phyloP scores from a whole-genome alignment of 2,113 vertebrate species.

The Hoplias malabaricus region DNA sequence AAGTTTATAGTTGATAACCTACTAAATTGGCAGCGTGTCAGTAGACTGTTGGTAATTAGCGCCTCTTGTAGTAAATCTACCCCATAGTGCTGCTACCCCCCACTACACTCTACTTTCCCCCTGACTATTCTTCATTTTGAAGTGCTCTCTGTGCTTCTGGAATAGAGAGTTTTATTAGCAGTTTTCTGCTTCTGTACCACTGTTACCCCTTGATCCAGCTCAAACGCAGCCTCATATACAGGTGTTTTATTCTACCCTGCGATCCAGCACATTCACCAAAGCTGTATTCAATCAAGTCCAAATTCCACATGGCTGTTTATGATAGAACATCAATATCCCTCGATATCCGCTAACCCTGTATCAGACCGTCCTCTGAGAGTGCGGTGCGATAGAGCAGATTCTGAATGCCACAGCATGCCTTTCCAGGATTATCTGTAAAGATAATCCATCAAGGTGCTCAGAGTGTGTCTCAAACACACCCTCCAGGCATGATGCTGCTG shows the following conservation, averaged over 20 bases:
- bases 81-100: too few relatives aligned
- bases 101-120: too few relatives aligned
- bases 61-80: too few relatives aligned
- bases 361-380: neutral
- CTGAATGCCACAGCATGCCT: constrained; percentile 13
- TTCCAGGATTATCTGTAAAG: constrained; percentile 7
- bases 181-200: too few relatives aligned
- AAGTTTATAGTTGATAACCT: too few relatives aligned
- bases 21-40: too few relatives aligned
- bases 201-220: too few relatives aligned
- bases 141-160: too few relatives aligned
- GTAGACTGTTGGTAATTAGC: too few relatives aligned
- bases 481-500: neutral
- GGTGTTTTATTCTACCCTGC: neutral
- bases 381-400: neutral
- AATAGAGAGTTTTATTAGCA: too few relatives aligned
- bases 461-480: neutral
- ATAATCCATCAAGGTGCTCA: neutral
- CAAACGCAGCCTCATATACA: neutral
- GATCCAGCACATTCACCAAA: neutral
- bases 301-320: neutral
- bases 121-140: too few relatives aligned
- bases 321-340: neutral
- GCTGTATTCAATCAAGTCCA: neutral
- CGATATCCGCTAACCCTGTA: neutral